These are phyloP conservation scores for Acromyrmex charruanus DNA, from an alignment of 1,140 invertebrate species.

Conservation along the genomic window DNA sequence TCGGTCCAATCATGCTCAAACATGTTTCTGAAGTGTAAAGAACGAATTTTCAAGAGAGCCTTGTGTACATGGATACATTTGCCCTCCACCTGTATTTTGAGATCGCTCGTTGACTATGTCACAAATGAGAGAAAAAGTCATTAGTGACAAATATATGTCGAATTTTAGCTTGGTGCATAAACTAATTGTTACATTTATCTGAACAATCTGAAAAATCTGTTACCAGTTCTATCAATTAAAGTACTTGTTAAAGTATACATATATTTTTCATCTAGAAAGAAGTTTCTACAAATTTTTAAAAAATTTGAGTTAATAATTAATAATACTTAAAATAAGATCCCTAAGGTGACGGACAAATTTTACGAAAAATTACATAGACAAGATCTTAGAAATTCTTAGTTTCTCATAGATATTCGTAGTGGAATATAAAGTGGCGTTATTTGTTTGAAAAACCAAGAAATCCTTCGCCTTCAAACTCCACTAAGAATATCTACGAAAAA, in stretches of 20 bases:
- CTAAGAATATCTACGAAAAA: no score
- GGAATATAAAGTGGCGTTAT: no score
- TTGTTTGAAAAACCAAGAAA: no score
- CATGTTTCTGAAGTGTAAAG: constrained; percentile 90
- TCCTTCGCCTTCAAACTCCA: no score
- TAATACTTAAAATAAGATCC: no score
- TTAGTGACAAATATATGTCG: constrained; percentile 33
- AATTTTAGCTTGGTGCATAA: constrained; percentile 21
- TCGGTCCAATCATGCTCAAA: constrained; percentile 90
- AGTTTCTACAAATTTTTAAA: neutral
- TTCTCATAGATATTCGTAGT: no score
- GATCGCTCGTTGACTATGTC: constrained; percentile 88
- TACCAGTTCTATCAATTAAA: neutral
- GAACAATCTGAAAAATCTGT: neutral
- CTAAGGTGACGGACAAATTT: no score
- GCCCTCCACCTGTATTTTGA: constrained; percentile 89
- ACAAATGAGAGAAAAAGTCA: neutral
- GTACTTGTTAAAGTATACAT: neutral
- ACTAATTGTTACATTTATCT: neutral
- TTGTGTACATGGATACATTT: constrained; percentile 90
- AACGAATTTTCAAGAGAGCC: constrained; percentile 88
- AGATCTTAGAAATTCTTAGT: no score
- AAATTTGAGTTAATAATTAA: neutral
- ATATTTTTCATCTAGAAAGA: neutral
- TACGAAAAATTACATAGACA: no score